A percentile compares a stretch with the other conserved stretches of the same genome.
phyloP scores from a whole-genome alignment of 2,113 vertebrate genomes.

The Eulemur macaco region DNA sequence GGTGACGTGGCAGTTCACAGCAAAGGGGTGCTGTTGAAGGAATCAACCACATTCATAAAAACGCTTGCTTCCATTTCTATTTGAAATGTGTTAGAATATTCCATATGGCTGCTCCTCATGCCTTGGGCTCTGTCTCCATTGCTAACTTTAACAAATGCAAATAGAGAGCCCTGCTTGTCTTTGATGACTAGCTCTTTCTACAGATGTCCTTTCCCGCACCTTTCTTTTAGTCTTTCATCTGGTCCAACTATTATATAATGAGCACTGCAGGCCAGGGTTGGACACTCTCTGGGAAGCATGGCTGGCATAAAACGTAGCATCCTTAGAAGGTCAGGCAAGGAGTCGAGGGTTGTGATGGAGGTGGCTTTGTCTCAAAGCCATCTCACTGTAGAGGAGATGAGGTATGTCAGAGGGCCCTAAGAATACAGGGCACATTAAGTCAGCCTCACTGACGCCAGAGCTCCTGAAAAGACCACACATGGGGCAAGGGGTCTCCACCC shows the following conservation, averaged over 20 bases:
- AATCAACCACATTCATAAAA: background rate
- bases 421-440: background rate
- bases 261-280: background rate
- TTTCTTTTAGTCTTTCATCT: background rate
- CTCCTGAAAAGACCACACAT: background rate
- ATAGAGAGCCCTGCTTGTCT: background rate
- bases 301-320: background rate
- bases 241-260: accelerated
- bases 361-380: background rate
- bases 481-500: accelerated
- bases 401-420: background rate
- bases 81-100: background rate
- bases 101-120: background rate
- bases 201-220: background rate
- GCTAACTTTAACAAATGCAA: background rate
- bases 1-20: background rate
- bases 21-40: background rate
- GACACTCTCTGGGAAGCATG: accelerated
- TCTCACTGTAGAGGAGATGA: background rate
- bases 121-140: background rate
- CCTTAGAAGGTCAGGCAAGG: accelerated
- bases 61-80: background rate
- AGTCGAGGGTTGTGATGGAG: no score
- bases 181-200: background rate
- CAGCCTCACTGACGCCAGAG: background rate